Evolutionary conservation across 2,113 vertebrate species (phyloP).

Genomic region (Lepidothrix coronata): DNA sequence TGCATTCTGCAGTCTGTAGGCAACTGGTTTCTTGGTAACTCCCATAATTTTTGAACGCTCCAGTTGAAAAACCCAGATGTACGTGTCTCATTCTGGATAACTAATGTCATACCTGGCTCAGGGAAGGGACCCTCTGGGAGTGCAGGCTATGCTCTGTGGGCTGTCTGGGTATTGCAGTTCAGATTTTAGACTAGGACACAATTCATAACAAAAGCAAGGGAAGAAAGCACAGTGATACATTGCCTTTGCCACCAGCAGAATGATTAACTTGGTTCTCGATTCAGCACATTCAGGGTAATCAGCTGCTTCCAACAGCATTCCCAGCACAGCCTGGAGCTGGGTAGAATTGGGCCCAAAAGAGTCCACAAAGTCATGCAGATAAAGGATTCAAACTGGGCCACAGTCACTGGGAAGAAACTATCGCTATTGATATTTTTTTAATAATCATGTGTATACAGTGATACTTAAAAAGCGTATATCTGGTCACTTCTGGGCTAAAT

Average conservation of each 20-base stretch:
- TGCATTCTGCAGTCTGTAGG: not conserved
- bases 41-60: not conserved
- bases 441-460: not conserved
- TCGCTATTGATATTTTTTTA: not conserved
- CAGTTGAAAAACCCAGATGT: not conserved
- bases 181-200: not conserved
- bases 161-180: not conserved
- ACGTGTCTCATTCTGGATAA: accelerated
- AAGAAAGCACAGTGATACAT: not conserved
- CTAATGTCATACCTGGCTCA: not conserved
- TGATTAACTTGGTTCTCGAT: not conserved
- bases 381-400: not conserved
- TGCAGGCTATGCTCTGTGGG: not conserved
- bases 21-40: not conserved
- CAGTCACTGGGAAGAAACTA: not conserved
- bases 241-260: not conserved
- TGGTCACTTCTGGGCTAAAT: not conserved
- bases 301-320: not conserved
- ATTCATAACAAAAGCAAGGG: not conserved
- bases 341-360: not conserved
- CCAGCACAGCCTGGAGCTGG: not conserved
- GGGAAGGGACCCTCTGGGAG: not conserved
- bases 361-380: not conserved
- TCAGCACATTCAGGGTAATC: not conserved
- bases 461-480: not conserved